Percentiles rank a stretch among this genome's conserved stretches.
phyloP scores from a whole-genome alignment of 2,113 vertebrate species.

The Trematocara zebra region DNA sequence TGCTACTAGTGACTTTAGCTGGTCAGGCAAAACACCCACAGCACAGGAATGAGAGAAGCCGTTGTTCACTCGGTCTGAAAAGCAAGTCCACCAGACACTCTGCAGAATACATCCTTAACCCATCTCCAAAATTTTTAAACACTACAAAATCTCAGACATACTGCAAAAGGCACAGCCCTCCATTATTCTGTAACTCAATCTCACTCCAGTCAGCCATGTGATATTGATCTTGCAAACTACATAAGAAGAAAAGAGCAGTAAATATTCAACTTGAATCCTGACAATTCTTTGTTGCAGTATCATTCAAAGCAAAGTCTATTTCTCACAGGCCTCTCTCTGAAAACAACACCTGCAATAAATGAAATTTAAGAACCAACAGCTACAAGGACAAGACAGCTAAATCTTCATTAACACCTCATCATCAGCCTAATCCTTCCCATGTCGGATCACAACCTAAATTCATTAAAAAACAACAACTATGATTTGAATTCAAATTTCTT shows the following conservation, averaged over 20 bases:
- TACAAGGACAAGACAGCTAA: neutral
- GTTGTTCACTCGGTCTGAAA: constrained; percentile 28
- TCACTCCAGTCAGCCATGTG: neutral
- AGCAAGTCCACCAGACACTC: constrained; percentile 15
- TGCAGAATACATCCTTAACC: neutral
- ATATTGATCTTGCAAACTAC: neutral
- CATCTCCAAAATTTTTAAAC: neutral
- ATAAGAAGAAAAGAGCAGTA: neutral
- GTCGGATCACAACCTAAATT: neutral
- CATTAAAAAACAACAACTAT: neutral
- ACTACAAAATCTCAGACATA: neutral
- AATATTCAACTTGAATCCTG: neutral
- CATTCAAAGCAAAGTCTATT: neutral
- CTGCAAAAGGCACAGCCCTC: neutral
- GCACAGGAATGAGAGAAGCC: constrained; percentile 24
- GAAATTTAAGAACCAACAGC: neutral
- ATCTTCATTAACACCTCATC: neutral
- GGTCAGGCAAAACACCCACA: constrained; percentile 39
- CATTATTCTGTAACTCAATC: neutral
- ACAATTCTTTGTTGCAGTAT: neutral
- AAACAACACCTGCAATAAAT: neutral
- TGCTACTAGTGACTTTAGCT: neutral
- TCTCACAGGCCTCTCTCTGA: neutral
- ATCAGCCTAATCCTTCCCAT: neutral
- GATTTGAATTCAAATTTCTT: neutral